Evolutionary conservation across 1,140 invertebrate species (phyloP), one percentile per base, ranked within the genome.

Genomic region (Dufourea novaeangliae): DNA sequence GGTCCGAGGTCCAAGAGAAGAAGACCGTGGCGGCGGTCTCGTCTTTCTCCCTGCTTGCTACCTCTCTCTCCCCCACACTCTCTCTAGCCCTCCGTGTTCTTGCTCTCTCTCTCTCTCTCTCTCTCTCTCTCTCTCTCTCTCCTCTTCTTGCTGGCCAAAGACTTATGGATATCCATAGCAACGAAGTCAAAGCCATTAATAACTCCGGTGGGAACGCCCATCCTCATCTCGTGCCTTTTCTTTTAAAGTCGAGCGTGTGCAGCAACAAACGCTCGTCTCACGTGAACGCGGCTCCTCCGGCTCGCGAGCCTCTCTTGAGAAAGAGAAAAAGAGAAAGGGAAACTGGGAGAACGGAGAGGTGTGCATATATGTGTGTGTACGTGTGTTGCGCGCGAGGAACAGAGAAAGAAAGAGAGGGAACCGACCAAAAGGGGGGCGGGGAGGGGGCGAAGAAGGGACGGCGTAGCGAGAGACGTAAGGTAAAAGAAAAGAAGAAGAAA

Each of bases 131-230:
- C 44, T 83, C 46, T 74, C 39, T 68, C 69, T 64, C 64, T 54
- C 71, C 72, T 75, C 74, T 46, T 73, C 87, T 86, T 74, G 83
- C 89, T 83, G 89, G 87, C 88, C 86, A 89, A 91, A 92, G 91
- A 92, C 91, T 93, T 92, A 92, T 92, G 91, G 90, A 93, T 93
- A 93, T 93, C 92, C 91, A 92, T 92, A 92, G 91, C 90, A 92
- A 92, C 90, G 83, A 91, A 92, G 90, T 92, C 90, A 91, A 92
- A 92, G 91, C 90, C 91, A 92, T 92, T 92, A 92, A 92, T 92
- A 92, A 92, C 91, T 92, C 89, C 85, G 82, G 80, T 86, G 89
- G 91, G 88, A 92, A 92, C 90, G 90, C 91, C 92, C 88, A 91
- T 90, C 88, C 87, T 90, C 90, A 91, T 91, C 89, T 92, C 90